These are phyloP conservation scores for Orycteropus afer DNA, from an alignment of 2,113 vertebrate genomes.

Conservation along the genomic window DNA sequence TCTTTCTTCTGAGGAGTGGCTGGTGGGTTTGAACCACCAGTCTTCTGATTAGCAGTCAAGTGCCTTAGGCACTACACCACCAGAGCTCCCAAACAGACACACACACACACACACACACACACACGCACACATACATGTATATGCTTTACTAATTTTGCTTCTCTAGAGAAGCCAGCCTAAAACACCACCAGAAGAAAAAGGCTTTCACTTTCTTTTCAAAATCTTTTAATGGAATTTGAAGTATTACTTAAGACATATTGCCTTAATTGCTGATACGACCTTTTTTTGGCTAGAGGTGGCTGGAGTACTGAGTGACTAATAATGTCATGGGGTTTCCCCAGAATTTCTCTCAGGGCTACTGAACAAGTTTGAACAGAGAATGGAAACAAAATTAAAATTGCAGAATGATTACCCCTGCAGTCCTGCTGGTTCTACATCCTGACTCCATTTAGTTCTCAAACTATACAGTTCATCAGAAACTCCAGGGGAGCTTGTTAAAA, in stretches of 20 bases:
- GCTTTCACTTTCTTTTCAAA: not conserved
- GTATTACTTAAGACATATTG: not conserved
- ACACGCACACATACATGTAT: too few relatives aligned
- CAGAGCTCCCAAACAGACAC: too few relatives aligned
- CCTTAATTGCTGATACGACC: conserved; percentile 27
- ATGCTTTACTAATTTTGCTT: too few relatives aligned
- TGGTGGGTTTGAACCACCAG: too few relatives aligned
- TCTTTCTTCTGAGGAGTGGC: too few relatives aligned
- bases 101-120: too few relatives aligned
- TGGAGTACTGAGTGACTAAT: not conserved
- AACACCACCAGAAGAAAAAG: not conserved
- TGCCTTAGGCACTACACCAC: too few relatives aligned
- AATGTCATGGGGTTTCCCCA: not conserved
- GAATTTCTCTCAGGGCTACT: not conserved
- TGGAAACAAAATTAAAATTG: conserved; percentile 4
- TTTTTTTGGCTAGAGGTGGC: not conserved
- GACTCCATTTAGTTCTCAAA: conserved; percentile 28
- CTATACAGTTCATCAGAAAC: conserved; percentile 5
- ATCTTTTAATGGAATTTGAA: not conserved
- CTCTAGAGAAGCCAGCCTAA: not conserved
- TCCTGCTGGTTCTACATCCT: not conserved
- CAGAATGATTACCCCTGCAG: not conserved
- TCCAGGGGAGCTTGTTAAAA: conserved; percentile 29
- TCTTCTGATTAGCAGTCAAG: too few relatives aligned
- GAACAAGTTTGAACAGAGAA: not conserved